Percentiles rank a stretch among this genome's conserved stretches.
phyloP scores from a whole-genome alignment of 2,113 vertebrate species.

The Pseudorhombus dupliciocellatus region DNA sequence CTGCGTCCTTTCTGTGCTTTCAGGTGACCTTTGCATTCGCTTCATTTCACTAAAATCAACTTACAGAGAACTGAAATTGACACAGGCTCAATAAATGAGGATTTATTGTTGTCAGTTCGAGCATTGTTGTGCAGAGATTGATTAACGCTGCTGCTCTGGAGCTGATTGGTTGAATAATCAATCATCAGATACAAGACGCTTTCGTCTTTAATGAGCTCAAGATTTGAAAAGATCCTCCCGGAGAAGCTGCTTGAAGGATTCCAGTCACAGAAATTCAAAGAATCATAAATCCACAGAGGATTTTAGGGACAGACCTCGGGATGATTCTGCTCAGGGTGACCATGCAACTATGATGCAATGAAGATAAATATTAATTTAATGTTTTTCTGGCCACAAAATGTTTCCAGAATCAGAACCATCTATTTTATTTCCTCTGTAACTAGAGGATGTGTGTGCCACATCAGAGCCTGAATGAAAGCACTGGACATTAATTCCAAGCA shows the following conservation, averaged over 20 bases:
- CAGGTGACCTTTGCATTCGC: neutral
- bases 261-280: neutral
- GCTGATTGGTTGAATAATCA: slow-evolving; percentile 12
- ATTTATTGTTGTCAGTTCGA: slow-evolving; percentile 17
- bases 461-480: neutral
- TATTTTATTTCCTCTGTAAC: neutral
- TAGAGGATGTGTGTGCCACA: neutral
- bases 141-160: slow-evolving; percentile 1
- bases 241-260: neutral
- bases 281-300: neutral
- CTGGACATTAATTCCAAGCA: slow-evolving; percentile 3
- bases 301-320: neutral
- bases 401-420: too few relatives aligned
- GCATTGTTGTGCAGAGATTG: neutral
- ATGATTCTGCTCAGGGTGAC: neutral
- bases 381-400: neutral
- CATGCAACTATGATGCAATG: neutral
- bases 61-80: neutral
- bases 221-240: slow-evolving; percentile 7
- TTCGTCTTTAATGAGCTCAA: slow-evolving; percentile 16
- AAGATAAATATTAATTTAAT: neutral
- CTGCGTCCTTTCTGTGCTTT: neutral
- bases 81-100: neutral
- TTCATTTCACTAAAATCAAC: slow-evolving; percentile 10
- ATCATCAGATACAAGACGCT: neutral